Evolutionary conservation across 2,888 invertebrate species (phyloP).

Genomic region (Catocala fraxini): DNA sequence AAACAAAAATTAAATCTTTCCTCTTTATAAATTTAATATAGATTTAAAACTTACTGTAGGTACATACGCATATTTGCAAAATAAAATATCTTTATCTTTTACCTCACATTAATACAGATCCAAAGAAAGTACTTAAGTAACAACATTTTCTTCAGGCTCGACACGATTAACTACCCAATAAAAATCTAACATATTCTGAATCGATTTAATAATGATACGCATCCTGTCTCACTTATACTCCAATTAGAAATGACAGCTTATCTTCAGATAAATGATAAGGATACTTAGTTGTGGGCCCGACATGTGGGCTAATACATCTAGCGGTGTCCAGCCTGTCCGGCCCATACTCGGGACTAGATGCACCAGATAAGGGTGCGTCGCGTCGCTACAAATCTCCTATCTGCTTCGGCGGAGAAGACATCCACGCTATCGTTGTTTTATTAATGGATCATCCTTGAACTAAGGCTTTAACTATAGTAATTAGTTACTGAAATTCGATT

Average conservation of each 20-base stretch:
- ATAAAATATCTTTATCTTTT: too few relatives aligned
- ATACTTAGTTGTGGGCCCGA: conserved; percentile 60
- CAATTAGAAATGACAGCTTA: conserved; percentile 76
- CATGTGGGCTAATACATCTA: conserved; percentile 73
- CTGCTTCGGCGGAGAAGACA: conserved; percentile 51
- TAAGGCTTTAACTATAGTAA: too few relatives aligned
- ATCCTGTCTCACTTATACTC: conserved; percentile 69
- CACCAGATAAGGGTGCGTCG: conserved; percentile 63
- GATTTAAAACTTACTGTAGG: too few relatives aligned
- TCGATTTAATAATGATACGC: conserved; percentile 52
- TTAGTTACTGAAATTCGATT: too few relatives aligned
- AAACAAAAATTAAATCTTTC: too few relatives aligned
- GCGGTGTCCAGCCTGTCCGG: conserved; percentile 61
- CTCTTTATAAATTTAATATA: too few relatives aligned
- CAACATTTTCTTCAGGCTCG: not conserved
- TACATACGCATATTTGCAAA: too few relatives aligned
- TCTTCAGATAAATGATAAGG: conserved; percentile 73
- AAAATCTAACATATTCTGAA: conserved; percentile 28
- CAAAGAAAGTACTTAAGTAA: too few relatives aligned
- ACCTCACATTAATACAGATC: too few relatives aligned
- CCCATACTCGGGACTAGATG: conserved; percentile 61
- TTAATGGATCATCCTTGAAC: conserved; percentile 55
- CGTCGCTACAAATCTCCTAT: conserved; percentile 59
- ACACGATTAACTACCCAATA: not conserved
- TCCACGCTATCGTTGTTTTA: conserved; percentile 57